Evolutionary conservation across 2,888 invertebrate genomes (phyloP).

Genomic region (Drosophila melanosoma): DNA sequence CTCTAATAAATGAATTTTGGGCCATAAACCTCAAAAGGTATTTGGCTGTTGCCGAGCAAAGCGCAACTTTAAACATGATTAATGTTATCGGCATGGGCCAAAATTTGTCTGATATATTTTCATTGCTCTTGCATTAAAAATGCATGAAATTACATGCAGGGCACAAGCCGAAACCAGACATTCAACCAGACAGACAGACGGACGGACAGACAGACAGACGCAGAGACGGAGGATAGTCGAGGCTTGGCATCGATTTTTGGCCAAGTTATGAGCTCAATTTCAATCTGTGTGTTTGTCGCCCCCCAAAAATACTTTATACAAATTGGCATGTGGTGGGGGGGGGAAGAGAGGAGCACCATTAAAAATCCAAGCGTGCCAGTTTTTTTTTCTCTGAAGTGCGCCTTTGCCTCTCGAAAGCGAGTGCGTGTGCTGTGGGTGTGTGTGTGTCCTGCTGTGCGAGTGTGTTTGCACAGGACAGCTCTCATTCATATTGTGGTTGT

Average conservation of each 20-base stretch:
- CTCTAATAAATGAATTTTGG: slow-evolving; percentile 62
- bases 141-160: slow-evolving; percentile 67
- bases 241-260: slow-evolving; percentile 56
- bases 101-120: slow-evolving; percentile 47
- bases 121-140: slow-evolving; percentile 65
- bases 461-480: slow-evolving; percentile 25
- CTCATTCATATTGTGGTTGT: slow-evolving; percentile 36
- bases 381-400: slow-evolving; percentile 15
- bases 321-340: slow-evolving; percentile 30
- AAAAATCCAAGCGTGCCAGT: slow-evolving; percentile 59
- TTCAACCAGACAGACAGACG: not conserved
- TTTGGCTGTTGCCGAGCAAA: slow-evolving; percentile 26
- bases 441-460: slow-evolving; percentile 51
- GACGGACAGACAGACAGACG: slow-evolving; percentile 2
- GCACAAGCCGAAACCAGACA: slow-evolving; percentile 2
- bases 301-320: slow-evolving; percentile 41
- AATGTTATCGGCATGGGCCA: slow-evolving; percentile 47
- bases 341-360: slow-evolving; percentile 36
- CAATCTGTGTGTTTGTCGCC: slow-evolving; percentile 16
- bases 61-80: slow-evolving; percentile 68
- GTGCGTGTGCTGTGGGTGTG: slow-evolving; percentile 25
- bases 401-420: slow-evolving; percentile 12
- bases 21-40: slow-evolving; percentile 27
- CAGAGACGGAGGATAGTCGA: not conserved
- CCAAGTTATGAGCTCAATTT: slow-evolving; percentile 38